Percentiles rank a stretch among this genome's conserved stretches.
Evolutionary conservation across 2,888 invertebrate species (phyloP).

Genomic region (Xestia xanthographa): DNA sequence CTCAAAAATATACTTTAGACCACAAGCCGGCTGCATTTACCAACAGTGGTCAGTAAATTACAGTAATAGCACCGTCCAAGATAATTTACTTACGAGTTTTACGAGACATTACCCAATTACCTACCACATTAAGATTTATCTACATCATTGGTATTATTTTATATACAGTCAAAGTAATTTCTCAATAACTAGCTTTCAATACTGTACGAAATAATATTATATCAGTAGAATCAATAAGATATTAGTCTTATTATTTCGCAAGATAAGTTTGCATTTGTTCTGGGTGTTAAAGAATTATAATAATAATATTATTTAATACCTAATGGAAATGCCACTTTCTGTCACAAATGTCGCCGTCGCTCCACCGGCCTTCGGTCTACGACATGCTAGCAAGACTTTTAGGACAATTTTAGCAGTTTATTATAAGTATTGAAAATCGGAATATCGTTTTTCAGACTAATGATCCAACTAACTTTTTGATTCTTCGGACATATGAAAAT

Average conservation of each 20-base stretch:
- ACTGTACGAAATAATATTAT: neutral
- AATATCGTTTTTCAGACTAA: too few species aligned
- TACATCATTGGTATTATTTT: constrained; percentile 8
- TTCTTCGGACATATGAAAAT: too few species aligned
- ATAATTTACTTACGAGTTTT: constrained; percentile 24
- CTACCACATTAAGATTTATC: constrained; percentile 4
- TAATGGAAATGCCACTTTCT: too few species aligned
- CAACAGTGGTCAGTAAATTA: neutral
- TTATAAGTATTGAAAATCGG: too few species aligned
- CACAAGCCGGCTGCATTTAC: neutral
- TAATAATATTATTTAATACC: too few species aligned
- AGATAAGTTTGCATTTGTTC: neutral
- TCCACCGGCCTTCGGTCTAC: too few species aligned
- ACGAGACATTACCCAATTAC: constrained; percentile 28
- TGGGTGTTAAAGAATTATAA: constrained; percentile 6
- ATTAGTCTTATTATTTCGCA: constrained; percentile 28
- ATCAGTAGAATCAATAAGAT: neutral
- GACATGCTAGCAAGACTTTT: too few species aligned
- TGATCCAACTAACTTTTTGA: too few species aligned
- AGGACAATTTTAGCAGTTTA: too few species aligned
- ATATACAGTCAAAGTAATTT: neutral
- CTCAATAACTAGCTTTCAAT: constrained; percentile 4
- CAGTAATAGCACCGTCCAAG: neutral
- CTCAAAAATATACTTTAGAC: neutral
- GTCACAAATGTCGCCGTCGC: too few species aligned